Evolutionary conservation across 2,113 vertebrate genomes (phyloP), one percentile per base, ranked within the genome.

Genomic region (Athene noctua): DNA sequence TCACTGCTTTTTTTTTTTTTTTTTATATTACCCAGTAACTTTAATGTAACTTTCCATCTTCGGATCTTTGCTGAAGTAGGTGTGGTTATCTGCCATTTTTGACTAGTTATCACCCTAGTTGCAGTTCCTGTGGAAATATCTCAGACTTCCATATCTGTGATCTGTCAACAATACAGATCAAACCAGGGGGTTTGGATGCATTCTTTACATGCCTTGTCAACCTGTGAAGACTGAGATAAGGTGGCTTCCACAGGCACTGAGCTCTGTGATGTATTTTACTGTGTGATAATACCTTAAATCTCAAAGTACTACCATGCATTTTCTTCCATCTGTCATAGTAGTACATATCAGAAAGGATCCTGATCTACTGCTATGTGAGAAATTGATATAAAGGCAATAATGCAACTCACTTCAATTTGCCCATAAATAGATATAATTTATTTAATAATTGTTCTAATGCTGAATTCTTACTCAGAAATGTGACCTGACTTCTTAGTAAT

Each of bases 211-310:
- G 42, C 32, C 88, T 97, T 97, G 84, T 97, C 94, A 97, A 68
- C 78, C 40, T 94, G 34, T 79, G 74, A 97, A 97, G 61, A 38
- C 70, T 66, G 63, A 96, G 95, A 97, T 98, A 97, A 96, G 90
- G 86, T 96, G 62, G 23, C 42, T 96, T 97, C 87, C 87, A 80
- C 21, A 96, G 86, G 80, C 78, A 84, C 65, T 95, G 93, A 93
- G 66, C 36, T 93, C 77, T 94, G 51, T 94, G 91, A 95, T 96
- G 67, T 95, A 73, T 96, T 97, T 68, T 88, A 27, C 47, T 44
- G 57, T 96, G 84, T 97, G 95, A 93, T 95, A 96, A 92, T 40
- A 95, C 79, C 85, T 97, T 96, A 96, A 96, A 96, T 96, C 80
- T 77, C 51, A n/a, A 94, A 94, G 55, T 94, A 85, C 26, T 36